Base-by-base conservation (phyloP, 2,888 invertebrate species). In the Junonia oenone region DNA sequence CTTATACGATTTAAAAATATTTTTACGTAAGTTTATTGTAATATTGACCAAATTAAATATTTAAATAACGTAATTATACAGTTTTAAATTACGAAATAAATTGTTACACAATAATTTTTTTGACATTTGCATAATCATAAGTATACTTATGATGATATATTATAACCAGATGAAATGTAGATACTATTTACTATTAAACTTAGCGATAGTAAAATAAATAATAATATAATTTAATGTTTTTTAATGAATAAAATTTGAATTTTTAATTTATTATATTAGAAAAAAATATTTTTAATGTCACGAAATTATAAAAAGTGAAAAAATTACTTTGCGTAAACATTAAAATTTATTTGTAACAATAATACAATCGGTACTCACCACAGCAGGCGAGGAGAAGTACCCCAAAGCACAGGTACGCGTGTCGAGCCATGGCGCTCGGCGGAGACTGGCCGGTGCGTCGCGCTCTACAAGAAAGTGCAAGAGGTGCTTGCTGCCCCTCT, bases 371-470 rank as follows among this genome's bases (percentile, higher is more conserved):
- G 75, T 75, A 91, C 91, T 91, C 71, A 91, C 91, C 88, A 66
- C 82, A 75, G 74, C 80, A 82, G 73, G 83, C 81, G 70, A 90
- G 76, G 69, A 89, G 78, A 66, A 90, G 71, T 69, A 91, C 80
- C 74, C 85, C 84, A 66, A 91, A 79, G 76, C 83, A 87, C 77
- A 91, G 78, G 80, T 73, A 85, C 86, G 88, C 83, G 84, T 79
- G 83, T 83, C 91, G 90, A 85, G 91, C 89, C 91, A 91, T 91
- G 82, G 75, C 81, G 89, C 89, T 88, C 88, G 87, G 79, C 76
- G 76, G 76, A 76, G 80, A 87, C 88, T 88, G 88, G 81, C 74
- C 75, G 68, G 63, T 76, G 76, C 76, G 76, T 75, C 78, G 82
- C 76, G 78, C 81, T 74, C 79, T 76, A 75, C 79, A 81, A 80